Evolutionary conservation across 2,113 vertebrate species (phyloP), one percentile per base, ranked within the genome.

Genomic region (Pithys albifrons): DNA sequence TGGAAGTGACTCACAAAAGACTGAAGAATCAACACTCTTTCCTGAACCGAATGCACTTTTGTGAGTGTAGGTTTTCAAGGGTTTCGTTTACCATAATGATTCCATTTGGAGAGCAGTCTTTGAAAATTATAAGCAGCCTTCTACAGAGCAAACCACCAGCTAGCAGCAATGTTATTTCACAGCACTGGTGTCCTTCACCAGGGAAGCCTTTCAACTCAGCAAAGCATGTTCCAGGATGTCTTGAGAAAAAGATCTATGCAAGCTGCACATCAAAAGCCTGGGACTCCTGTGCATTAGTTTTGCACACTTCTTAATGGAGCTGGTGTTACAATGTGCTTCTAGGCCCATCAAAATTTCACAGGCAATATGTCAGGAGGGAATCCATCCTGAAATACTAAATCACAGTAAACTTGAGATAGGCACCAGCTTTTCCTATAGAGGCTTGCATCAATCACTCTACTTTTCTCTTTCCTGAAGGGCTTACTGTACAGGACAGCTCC

Each of bases 1-100:
- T 81, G 85, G 43, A 94, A 90, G 24, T 77, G 84, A 92, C 83
- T 94, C 92, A 95, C 73, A 85, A 87, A 93, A 93, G 57, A 41
- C 65, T 84, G 65, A 91, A 61, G 72, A 86, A 91, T 69, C 73
- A 91, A 89, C 39, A 51, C 20, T 14, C 28, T 66, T 86, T 82
- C 28, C 41, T 75, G n/a, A 95, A 75, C 31, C 33, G 41, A 93
- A 92, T 91, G 90, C 39, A 71, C 59, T 71, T 92, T 64, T 69
- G n/a, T 35, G 31, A 92, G 61, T 37, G 7, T 57, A 67, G 80
- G n/a, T 75, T 89, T 81, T 57, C 72, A 86, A 75, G 45, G 8
- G 41, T 49, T 49, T 94, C 69, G 45, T 87, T 93, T 87, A 86
- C 45, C 41, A 57, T 1, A 64, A 52, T 33, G 76, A 92, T 59